phyloP scores from a whole-genome alignment of 37 sponge, comb jelly and placozoan species.

The Corticium candelabrum region DNA sequence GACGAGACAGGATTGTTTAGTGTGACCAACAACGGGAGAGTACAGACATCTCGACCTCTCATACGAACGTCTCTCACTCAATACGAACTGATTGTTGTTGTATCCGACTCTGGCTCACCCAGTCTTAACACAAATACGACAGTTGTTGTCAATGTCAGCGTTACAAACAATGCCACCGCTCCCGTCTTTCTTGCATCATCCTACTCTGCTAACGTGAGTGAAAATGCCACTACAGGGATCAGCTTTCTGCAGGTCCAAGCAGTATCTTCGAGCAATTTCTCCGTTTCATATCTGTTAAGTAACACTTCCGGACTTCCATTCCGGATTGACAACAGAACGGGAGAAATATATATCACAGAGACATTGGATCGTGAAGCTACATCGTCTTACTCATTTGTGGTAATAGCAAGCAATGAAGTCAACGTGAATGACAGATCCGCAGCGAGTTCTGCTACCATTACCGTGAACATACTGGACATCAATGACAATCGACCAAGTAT shows the following conservation, averaged over 20 bases:
- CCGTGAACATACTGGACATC: neutral
- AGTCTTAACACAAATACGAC: neutral
- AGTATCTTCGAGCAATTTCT: neutral
- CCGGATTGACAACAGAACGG: neutral
- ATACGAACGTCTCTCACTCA: neutral
- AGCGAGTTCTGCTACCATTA: neutral
- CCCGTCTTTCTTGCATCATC: neutral
- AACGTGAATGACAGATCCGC: neutral
- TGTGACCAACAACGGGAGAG: neutral
- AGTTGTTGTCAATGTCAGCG: neutral
- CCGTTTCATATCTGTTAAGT: neutral
- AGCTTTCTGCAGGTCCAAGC: neutral
- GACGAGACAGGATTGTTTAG: neutral
- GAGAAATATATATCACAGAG: neutral
- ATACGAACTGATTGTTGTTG: neutral
- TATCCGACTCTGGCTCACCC: neutral
- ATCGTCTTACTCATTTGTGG: neutral
- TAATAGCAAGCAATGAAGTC: neutral
- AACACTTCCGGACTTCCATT: neutral
- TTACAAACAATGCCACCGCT: neutral
- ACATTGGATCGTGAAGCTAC: neutral
- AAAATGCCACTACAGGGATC: neutral
- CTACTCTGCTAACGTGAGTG: neutral
- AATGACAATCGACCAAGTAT: neutral
- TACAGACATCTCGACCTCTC: neutral